These are phyloP conservation scores for Drosophila subquinaria DNA, from an alignment of 2,888 invertebrate genomes.

Conservation along the genomic window DNA sequence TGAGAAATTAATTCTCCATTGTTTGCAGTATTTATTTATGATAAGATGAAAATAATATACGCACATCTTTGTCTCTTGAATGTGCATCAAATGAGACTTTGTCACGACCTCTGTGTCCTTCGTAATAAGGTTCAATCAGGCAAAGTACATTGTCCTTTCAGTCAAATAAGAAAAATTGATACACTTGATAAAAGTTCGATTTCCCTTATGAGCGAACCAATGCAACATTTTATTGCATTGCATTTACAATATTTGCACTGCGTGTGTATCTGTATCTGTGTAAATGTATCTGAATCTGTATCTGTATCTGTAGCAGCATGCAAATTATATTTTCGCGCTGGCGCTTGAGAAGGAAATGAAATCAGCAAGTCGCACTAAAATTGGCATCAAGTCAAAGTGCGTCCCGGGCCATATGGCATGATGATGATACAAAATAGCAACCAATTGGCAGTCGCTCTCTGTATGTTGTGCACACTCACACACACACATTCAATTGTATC, in stretches of 20 bases:
- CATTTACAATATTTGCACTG: slow-evolving; percentile 5
- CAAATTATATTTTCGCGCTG: slow-evolving; percentile 73
- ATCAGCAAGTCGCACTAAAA: slow-evolving; percentile 66
- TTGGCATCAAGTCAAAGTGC: slow-evolving; percentile 77
- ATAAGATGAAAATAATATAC: neutral
- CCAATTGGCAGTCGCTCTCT: slow-evolving; percentile 52
- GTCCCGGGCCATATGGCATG: slow-evolving; percentile 66
- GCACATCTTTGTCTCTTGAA: neutral
- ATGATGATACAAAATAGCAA: slow-evolving; percentile 77
- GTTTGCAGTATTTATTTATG: neutral
- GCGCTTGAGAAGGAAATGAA: slow-evolving; percentile 75
- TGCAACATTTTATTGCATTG: slow-evolving; percentile 28
- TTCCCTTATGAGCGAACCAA: slow-evolving; percentile 58
- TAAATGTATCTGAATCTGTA: slow-evolving; percentile 4
- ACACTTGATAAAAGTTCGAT: slow-evolving; percentile 76
- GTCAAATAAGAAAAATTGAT: slow-evolving; percentile 62
- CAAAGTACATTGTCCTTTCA: slow-evolving; percentile 47
- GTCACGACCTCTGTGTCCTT: slow-evolving; percentile 7
- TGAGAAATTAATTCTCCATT: neutral
- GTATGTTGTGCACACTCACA: slow-evolving; percentile 4
- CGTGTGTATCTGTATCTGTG: slow-evolving; percentile 16
- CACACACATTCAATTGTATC: slow-evolving; percentile 37
- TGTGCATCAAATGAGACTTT: slow-evolving; percentile 7
- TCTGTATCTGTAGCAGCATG: slow-evolving; percentile 43
- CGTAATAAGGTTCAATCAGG: slow-evolving; percentile 41